phyloP scores from a whole-genome alignment of 1,140 invertebrate species.

The Popillia japonica region DNA sequence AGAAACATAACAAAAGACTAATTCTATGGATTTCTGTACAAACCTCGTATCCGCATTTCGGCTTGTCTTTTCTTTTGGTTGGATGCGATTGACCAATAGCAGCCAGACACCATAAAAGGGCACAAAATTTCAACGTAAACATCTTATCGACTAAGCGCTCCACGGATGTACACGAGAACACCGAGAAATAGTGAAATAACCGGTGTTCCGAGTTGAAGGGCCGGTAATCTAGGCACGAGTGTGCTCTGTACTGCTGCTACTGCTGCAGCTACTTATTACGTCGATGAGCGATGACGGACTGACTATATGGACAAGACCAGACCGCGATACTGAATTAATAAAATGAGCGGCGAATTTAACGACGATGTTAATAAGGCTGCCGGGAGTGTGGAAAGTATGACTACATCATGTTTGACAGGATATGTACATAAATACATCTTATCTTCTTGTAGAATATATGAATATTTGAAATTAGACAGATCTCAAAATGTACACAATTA shows the following conservation, averaged over 20 bases:
- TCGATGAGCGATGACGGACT: not conserved
- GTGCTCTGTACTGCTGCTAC: not conserved
- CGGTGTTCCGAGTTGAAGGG: not conserved
- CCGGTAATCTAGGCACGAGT: not conserved
- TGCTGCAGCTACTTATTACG: not conserved
- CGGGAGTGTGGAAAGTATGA: not conserved
- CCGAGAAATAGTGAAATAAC: not conserved
- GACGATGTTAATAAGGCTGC: not conserved
- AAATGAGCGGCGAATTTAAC: not conserved
- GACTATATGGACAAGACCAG: not conserved
- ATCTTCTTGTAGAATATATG: not conserved
- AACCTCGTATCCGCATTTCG: not conserved
- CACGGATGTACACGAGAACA: not conserved
- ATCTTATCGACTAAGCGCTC: not conserved
- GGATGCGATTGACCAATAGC: not conserved
- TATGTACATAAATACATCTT: not conserved
- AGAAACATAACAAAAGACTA: too few species aligned
- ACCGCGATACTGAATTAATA: not conserved
- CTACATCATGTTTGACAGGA: not conserved
- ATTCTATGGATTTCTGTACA: too few species aligned
- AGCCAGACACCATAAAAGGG: not conserved
- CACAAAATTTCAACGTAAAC: not conserved
- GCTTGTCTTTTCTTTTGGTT: not conserved
- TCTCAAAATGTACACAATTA: too few species aligned
- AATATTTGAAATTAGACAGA: too few species aligned